Evolutionary conservation across 2,113 vertebrate genomes (phyloP).

Genomic region (Oreocharis arfaki): DNA sequence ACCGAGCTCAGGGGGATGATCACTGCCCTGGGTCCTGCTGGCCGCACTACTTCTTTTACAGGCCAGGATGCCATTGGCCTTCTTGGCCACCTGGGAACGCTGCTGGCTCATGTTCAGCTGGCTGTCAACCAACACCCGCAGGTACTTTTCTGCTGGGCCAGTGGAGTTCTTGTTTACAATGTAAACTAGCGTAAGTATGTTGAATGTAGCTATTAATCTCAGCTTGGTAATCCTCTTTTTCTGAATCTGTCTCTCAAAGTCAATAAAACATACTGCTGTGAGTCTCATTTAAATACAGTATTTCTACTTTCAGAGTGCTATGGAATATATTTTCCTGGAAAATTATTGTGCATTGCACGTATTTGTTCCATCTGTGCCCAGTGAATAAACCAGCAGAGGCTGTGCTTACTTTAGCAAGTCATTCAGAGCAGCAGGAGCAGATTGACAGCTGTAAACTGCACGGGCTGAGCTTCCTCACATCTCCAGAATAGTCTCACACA

Average conservation of each 20-base stretch:
- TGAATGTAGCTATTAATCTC: not conserved
- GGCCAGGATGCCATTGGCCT: not conserved
- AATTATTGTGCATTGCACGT: not conserved
- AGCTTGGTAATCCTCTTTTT: not conserved
- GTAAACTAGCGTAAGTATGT: not conserved
- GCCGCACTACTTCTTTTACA: not conserved
- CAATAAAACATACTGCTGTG: not conserved
- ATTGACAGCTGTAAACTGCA: not conserved
- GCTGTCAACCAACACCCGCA: not conserved
- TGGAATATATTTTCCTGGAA: not conserved
- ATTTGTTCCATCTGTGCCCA: not conserved
- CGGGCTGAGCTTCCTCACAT: not conserved
- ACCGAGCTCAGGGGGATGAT: accelerated
- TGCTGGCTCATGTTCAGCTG: not conserved
- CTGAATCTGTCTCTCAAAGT: not conserved
- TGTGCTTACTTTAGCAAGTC: not conserved
- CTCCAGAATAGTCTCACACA: not conserved
- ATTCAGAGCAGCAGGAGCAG: not conserved
- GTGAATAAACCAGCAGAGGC: not conserved
- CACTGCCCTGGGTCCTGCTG: not conserved
- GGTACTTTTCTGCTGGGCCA: not conserved
- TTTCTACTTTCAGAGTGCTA: not conserved
- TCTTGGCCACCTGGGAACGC: not conserved
- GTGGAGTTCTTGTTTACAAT: not conserved
- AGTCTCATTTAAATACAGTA: not conserved